Evolutionary conservation across 1,140 invertebrate species (phyloP).

Genomic region (Camponotus vicinus): DNA sequence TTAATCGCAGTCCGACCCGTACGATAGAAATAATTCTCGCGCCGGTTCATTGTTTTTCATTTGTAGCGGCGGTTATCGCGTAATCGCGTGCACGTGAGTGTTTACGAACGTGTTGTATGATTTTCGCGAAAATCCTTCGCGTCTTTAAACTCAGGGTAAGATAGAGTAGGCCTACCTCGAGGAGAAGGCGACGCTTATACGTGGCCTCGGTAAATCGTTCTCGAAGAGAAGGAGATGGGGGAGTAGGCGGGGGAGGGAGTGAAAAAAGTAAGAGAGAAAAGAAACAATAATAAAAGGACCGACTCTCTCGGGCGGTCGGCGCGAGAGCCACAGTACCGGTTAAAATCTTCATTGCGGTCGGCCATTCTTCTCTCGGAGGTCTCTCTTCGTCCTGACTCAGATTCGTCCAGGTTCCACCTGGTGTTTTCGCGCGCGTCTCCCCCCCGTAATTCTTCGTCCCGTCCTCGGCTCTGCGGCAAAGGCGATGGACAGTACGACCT

Average conservation of each 20-base stretch:
- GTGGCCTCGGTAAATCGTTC: slow-evolving; percentile 77
- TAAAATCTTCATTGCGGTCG: slow-evolving; percentile 85
- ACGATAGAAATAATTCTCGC: slow-evolving; percentile 53
- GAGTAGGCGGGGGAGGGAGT: not conserved
- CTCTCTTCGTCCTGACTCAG: slow-evolving; percentile 57
- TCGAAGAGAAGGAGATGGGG: slow-evolving; percentile 44
- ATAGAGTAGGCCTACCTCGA: slow-evolving; percentile 9
- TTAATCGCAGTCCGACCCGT: slow-evolving; percentile 52
- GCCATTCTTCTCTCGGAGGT: slow-evolving; percentile 79
- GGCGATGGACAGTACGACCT: slow-evolving; percentile 76
- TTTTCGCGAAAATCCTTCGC: slow-evolving; percentile 54
- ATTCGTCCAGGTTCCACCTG: slow-evolving; percentile 67
- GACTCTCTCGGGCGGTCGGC: slow-evolving; percentile 57
- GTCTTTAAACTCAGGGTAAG: slow-evolving; percentile 32
- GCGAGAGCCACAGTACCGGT: slow-evolving; percentile 77
- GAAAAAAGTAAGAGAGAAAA: slow-evolving; percentile 50
- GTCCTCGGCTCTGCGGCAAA: slow-evolving; percentile 52
- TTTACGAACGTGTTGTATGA: slow-evolving; percentile 24
- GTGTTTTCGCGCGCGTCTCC: slow-evolving; percentile 64
- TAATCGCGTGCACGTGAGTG: slow-evolving; percentile 11
- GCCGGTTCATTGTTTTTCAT: slow-evolving; percentile 42
- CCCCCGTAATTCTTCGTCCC: slow-evolving; percentile 49
- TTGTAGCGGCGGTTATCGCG: slow-evolving; percentile 50
- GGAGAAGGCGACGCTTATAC: slow-evolving; percentile 42
- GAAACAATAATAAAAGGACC: slow-evolving; percentile 70